Evolutionary conservation across 2,113 vertebrate genomes (phyloP).

Genomic region (Nestor notabilis): DNA sequence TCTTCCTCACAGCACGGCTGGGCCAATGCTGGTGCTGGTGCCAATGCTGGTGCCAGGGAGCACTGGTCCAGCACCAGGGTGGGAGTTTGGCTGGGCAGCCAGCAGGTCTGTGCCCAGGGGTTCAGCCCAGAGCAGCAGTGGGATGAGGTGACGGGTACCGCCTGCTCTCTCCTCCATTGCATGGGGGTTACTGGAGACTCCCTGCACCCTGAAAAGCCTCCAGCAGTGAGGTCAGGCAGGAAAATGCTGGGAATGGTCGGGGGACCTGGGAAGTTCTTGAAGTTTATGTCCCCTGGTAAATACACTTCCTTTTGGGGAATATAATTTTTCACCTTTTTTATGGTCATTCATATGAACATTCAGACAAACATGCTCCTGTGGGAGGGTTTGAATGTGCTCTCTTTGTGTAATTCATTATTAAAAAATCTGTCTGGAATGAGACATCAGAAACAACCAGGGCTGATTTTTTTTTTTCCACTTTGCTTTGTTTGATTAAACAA

Average conservation of each 20-base stretch:
- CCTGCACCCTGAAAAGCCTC: background rate
- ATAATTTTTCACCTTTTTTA: background rate
- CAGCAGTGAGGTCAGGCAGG: background rate
- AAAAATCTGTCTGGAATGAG: background rate
- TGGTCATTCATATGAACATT: rapidly evolving
- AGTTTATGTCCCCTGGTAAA: background rate
- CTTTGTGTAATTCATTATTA: rapidly evolving
- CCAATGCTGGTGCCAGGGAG: background rate
- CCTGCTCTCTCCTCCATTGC: rapidly evolving
- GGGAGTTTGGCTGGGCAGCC: background rate
- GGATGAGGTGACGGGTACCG: rapidly evolving
- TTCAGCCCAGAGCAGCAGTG: background rate
- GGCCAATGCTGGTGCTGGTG: rapidly evolving
- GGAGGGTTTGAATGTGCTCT: background rate
- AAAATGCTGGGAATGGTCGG: rapidly evolving
- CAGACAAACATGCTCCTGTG: background rate
- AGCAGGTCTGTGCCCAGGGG: background rate
- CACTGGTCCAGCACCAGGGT: rapidly evolving
- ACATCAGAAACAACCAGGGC: background rate
- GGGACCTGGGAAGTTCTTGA: background rate
- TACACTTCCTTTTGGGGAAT: background rate
- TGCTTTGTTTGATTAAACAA: background rate
- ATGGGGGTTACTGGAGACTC: rapidly evolving
- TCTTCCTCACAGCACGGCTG: rapidly evolving
- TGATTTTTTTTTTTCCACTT: background rate